Evolutionary conservation across 2,797 vertebrate genomes (phyloP).

Genomic region (Apogon talboti): DNA sequence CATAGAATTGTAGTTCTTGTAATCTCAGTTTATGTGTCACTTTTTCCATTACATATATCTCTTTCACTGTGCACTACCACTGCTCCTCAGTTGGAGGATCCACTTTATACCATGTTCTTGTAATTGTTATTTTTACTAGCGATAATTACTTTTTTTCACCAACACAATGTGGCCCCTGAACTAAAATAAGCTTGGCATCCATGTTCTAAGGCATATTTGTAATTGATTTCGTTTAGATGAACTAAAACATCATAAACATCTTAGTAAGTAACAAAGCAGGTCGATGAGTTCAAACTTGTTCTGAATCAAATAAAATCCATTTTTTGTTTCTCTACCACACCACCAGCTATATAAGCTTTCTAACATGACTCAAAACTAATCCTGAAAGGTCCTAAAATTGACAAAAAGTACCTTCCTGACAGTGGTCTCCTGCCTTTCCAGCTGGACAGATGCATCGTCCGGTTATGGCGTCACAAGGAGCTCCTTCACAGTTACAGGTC

Average conservation of each 20-base stretch:
- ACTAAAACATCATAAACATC: constrained; percentile 4
- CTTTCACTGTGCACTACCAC: too few species aligned
- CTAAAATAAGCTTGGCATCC: too few species aligned
- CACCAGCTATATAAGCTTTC: background rate
- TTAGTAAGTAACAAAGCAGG: background rate
- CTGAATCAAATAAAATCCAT: background rate
- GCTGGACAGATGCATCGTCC: constrained; percentile 75
- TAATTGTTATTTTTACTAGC: too few species aligned
- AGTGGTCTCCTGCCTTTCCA: constrained; percentile 76
- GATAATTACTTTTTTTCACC: too few species aligned
- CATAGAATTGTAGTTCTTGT: too few species aligned
- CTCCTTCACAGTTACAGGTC: constrained; percentile 74
- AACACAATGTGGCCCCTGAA: too few species aligned
- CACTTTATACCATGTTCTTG: too few species aligned
- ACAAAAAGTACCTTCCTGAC: constrained; percentile 62
- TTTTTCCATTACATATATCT: too few species aligned
- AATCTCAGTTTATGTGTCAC: too few species aligned
- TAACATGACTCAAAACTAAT: background rate
- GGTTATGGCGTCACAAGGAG: constrained; percentile 44
- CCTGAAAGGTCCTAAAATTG: constrained; percentile 5
- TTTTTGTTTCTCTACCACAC: constrained; percentile 1
- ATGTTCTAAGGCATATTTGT: background rate
- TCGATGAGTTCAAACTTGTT: constrained; percentile 21
- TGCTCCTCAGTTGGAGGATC: too few species aligned
- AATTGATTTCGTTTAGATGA: background rate